Percentiles rank a stretch among this genome's conserved stretches.
These are phyloP conservation scores for Cecropterus lyciades DNA, from an alignment of 1,140 invertebrate genomes.

Conservation along the genomic window DNA sequence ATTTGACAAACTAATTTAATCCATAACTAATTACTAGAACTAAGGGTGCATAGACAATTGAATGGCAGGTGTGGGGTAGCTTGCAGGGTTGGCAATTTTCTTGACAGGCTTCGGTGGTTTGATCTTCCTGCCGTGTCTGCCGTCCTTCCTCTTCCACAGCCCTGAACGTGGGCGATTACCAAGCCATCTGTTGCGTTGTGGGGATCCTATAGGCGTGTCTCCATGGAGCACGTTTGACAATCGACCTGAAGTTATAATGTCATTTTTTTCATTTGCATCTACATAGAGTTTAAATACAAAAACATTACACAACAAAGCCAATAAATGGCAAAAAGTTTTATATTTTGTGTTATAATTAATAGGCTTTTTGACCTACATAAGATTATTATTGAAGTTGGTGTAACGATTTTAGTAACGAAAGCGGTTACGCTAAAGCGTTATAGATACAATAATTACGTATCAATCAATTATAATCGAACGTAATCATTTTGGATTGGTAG, in stretches of 20 bases:
- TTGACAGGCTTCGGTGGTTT: constrained; percentile 82
- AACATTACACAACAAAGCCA: too few species aligned
- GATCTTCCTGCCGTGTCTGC: constrained; percentile 95
- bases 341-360: too few species aligned
- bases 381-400: too few species aligned
- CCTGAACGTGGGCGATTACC: constrained; percentile 96
- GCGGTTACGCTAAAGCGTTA: too few species aligned
- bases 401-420: too few species aligned
- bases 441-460: too few species aligned
- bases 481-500: too few species aligned
- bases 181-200: constrained; percentile 92
- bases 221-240: constrained; percentile 93
- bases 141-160: constrained; percentile 96
- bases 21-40: not conserved
- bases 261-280: too few species aligned
- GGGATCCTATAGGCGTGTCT: constrained; percentile 91
- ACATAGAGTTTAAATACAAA: too few species aligned
- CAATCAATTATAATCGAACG: too few species aligned
- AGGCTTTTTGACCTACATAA: too few species aligned
- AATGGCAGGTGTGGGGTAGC: constrained; percentile 44
- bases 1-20: constrained; percentile 7
- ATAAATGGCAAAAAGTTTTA: too few species aligned
- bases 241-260: constrained; percentile 85
- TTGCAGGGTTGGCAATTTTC: constrained; percentile 44
- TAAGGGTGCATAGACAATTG: constrained; percentile 60